Conservation (phyloP, 1,140 invertebrate species). For the Apis florea region DNA sequence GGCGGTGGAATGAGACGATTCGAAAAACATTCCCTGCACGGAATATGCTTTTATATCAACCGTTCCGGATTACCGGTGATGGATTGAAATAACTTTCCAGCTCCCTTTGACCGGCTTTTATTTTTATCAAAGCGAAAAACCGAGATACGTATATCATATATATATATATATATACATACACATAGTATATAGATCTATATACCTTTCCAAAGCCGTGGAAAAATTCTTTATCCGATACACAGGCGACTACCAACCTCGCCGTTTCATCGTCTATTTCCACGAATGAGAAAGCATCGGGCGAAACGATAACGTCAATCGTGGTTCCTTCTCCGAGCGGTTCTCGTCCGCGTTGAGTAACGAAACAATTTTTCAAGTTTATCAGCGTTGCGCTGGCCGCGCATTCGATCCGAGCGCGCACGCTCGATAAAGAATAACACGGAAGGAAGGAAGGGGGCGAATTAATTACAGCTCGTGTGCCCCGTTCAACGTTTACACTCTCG, state of each 20-base stretch:
- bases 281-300: conserved; percentile 14
- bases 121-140: background rate
- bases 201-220: background rate
- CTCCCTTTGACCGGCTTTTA: background rate
- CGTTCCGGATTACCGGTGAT: background rate
- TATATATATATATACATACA: too few relatives aligned
- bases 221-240: background rate
- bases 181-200: too few relatives aligned
- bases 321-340: background rate
- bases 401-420: background rate
- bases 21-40: background rate
- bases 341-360: conserved; percentile 7
- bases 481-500: conserved; percentile 50
- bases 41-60: conserved; percentile 9
- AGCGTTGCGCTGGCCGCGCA: conserved; percentile 49
- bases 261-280: background rate
- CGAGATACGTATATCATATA: background rate
- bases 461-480: conserved; percentile 59
- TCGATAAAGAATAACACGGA: conserved; percentile 63
- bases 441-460: conserved; percentile 62
- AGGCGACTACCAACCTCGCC: too few relatives aligned
- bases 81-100: background rate
- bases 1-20: background rate
- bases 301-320: conserved; percentile 38
- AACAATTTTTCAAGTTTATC: conserved; percentile 63